Evolutionary conservation across 2,888 invertebrate species (phyloP).

Genomic region (Tridacna gigas): DNA sequence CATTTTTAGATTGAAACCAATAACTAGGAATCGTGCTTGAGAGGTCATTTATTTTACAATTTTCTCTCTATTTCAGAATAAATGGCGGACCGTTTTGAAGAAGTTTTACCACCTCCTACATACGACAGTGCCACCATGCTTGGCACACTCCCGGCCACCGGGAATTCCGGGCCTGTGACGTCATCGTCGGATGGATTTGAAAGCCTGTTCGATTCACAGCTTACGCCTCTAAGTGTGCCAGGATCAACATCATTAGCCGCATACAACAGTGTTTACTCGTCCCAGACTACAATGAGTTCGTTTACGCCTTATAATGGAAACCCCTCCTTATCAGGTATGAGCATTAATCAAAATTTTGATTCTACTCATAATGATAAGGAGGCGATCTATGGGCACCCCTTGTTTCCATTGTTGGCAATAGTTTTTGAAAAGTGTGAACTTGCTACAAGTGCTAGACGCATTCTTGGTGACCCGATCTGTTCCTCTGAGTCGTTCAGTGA

Average conservation of each 20-base stretch:
- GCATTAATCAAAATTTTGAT: constrained; percentile 49
- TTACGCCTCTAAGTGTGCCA: constrained; percentile 45
- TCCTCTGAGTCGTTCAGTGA: constrained; percentile 65
- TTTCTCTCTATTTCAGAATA: constrained; percentile 38
- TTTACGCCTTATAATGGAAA: constrained; percentile 39
- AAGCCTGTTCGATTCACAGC: constrained; percentile 50
- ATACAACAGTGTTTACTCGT: constrained; percentile 32
- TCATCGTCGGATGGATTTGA: constrained; percentile 45
- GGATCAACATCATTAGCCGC: constrained; percentile 24
- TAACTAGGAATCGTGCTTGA: no score
- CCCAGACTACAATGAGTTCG: constrained; percentile 39
- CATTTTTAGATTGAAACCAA: no score
- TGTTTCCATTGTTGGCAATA: constrained; percentile 63
- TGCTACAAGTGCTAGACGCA: constrained; percentile 62
- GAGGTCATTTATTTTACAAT: neutral
- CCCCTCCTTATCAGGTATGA: constrained; percentile 59
- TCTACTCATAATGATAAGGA: constrained; percentile 58
- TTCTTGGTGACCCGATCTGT: constrained; percentile 62
- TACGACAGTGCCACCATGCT: constrained; percentile 54
- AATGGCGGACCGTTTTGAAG: constrained; percentile 61
- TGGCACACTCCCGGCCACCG: constrained; percentile 33
- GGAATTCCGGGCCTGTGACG: constrained; percentile 26
- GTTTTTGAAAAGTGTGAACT: constrained; percentile 68
- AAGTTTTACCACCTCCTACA: constrained; percentile 48
- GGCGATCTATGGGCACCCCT: constrained; percentile 56